Evolutionary conservation across 2,113 vertebrate genomes (phyloP).

Genomic region (Silurus asotus): DNA sequence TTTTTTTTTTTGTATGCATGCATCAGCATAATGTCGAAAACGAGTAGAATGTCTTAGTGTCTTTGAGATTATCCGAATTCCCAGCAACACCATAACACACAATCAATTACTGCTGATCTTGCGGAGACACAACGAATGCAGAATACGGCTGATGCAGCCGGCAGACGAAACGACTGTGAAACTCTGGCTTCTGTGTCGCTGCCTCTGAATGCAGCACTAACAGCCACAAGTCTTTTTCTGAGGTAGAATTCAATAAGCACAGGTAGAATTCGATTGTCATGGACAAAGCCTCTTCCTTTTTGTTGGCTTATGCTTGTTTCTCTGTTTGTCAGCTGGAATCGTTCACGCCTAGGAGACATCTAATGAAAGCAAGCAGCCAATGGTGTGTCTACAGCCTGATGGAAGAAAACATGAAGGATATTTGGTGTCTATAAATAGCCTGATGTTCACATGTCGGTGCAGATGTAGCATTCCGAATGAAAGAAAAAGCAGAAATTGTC

Average conservation of each 20-base stretch:
- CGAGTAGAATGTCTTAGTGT: not conserved
- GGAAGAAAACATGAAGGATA: not conserved
- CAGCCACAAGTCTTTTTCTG: not conserved
- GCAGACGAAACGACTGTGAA: not conserved
- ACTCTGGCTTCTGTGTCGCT: not conserved
- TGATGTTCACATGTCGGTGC: conserved; percentile 12
- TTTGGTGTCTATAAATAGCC: conserved; percentile 12
- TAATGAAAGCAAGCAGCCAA: conserved; percentile 24
- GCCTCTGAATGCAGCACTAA: not conserved
- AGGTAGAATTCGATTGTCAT: conserved; percentile 51
- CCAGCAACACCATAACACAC: conserved; percentile 13
- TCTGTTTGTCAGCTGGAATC: conserved; percentile 52
- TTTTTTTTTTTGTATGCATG: conserved; percentile 36
- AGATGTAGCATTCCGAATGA: not conserved
- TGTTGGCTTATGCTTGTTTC: conserved; percentile 34
- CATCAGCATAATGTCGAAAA: conserved; percentile 1
- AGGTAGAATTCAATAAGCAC: conserved; percentile 43
- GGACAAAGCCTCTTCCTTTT: conserved; percentile 16
- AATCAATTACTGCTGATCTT: conserved; percentile 22
- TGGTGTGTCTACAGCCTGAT: not conserved
- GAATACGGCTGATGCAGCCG: not conserved
- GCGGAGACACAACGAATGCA: not conserved
- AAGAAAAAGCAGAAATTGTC: conserved; percentile 6
- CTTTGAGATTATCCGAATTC: not conserved
- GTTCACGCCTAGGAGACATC: conserved; percentile 37